Evolutionary conservation across 2,113 vertebrate genomes (phyloP).

Genomic region (Macaca fascicularis): T2T-MFA8v1.1 NC_088375.1:28340501-28341000

Average conservation of each 20-base stretch:
- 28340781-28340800: not conserved
- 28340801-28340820: slow-evolving; percentile 8
- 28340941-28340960: not conserved
- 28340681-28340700: not conserved
- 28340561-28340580: slow-evolving; percentile 52
- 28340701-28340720: slow-evolving; percentile 56
- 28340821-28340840: not conserved
- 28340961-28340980: not conserved
- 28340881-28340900: slow-evolving; percentile 56
- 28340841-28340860: slow-evolving; percentile 61
- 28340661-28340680: slow-evolving; percentile 15
- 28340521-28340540: slow-evolving; percentile 53
- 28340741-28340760: slow-evolving; percentile 46
- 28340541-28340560: slow-evolving; percentile 53
- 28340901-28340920: slow-evolving; percentile 34
- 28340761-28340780: slow-evolving; percentile 1
- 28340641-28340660: slow-evolving; percentile 51
- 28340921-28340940: not conserved
- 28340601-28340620: slow-evolving; percentile 56
- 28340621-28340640: slow-evolving; percentile 40
- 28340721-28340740: not conserved
- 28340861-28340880: slow-evolving; percentile 2
- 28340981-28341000: not conserved
- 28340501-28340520: slow-evolving; percentile 54
- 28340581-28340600: slow-evolving; percentile 60